Conservation (phyloP, 2,888 invertebrate genomes). For the Oxycera nigricornis region DNA sequence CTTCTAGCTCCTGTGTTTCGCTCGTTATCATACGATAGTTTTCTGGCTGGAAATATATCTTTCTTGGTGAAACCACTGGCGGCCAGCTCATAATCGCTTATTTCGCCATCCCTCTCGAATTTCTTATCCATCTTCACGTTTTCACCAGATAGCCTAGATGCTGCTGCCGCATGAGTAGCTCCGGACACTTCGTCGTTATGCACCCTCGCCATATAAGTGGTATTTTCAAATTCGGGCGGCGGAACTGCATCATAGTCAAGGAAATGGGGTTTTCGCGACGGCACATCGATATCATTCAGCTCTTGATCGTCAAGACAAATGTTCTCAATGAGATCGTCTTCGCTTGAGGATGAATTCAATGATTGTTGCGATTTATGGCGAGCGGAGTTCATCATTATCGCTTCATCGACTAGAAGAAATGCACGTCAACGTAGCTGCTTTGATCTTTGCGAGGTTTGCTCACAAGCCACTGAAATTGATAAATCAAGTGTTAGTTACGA, state of each 20-base stretch:
- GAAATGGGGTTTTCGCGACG: slow-evolving; percentile 67
- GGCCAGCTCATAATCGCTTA: slow-evolving; percentile 61
- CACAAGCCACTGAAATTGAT: too few relatives aligned
- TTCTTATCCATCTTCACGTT: slow-evolving; percentile 61
- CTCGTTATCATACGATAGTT: slow-evolving; percentile 54
- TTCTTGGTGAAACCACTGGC: slow-evolving; percentile 61
- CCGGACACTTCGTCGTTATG: slow-evolving; percentile 1
- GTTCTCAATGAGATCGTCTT: slow-evolving; percentile 47
- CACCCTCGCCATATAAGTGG: neutral
- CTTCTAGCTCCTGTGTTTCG: slow-evolving; percentile 49
- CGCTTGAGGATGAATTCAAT: slow-evolving; percentile 48
- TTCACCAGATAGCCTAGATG: slow-evolving; percentile 52
- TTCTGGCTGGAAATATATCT: slow-evolving; percentile 56
- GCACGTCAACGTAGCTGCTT: neutral
- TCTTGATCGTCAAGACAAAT: slow-evolving; percentile 49
- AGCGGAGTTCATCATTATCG: neutral
- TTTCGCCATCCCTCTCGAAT: slow-evolving; percentile 60
- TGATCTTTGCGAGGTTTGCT: slow-evolving; percentile 54
- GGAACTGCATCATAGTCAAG: slow-evolving; percentile 69
- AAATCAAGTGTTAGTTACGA: too few relatives aligned
- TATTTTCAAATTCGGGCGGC: slow-evolving; percentile 63
- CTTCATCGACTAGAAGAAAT: neutral
- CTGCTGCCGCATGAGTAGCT: neutral
- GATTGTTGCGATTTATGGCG: slow-evolving; percentile 42
- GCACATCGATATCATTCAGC: slow-evolving; percentile 54